Conservation (phyloP, 2,113 vertebrate genomes). For the Psettodes erumei region DNA sequence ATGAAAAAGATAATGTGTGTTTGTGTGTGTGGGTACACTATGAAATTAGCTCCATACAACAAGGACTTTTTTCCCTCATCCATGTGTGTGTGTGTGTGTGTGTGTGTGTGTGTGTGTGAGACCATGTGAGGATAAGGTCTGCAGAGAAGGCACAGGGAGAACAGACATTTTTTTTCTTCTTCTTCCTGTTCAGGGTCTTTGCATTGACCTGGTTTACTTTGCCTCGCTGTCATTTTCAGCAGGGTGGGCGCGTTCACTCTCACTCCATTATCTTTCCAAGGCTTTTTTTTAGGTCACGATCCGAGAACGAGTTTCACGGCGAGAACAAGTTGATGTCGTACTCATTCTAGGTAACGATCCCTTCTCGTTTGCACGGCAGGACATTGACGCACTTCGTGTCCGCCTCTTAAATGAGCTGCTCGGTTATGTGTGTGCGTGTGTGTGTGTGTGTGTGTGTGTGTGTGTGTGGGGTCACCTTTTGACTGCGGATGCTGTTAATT, state of each 20-base stretch:
- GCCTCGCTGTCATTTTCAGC: conserved; percentile 34
- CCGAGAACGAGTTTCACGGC: conserved; percentile 20
- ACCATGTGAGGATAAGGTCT: conserved; percentile 1
- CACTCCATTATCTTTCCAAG: conserved; percentile 35
- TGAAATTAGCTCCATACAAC: conserved; percentile 1
- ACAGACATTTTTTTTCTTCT: conserved; percentile 39
- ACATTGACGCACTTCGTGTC: conserved; percentile 22
- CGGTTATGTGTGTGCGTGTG: too few species aligned
- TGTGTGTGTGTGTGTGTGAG: not conserved
- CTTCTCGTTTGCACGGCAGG: not conserved
- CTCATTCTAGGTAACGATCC: not conserved
- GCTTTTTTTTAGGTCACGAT: conserved; percentile 44
- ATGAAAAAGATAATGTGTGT: conserved; percentile 12
- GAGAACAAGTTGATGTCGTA: not conserved
- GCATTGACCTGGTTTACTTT: conserved; percentile 70
- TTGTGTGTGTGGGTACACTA: not conserved
- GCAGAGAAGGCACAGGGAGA: conserved; percentile 39
- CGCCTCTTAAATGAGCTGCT: conserved; percentile 17
- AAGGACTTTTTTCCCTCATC: conserved; percentile 10
- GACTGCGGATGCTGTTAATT: conserved; percentile 32
- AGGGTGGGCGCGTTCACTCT: conserved; percentile 25
- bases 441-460: too few species aligned
- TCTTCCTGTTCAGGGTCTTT: conserved; percentile 64
- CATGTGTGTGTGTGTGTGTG: not conserved
- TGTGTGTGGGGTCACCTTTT: too few species aligned